Conservation (phyloP, 2,797 vertebrate species). For the Sandelia bainsii region DNA sequence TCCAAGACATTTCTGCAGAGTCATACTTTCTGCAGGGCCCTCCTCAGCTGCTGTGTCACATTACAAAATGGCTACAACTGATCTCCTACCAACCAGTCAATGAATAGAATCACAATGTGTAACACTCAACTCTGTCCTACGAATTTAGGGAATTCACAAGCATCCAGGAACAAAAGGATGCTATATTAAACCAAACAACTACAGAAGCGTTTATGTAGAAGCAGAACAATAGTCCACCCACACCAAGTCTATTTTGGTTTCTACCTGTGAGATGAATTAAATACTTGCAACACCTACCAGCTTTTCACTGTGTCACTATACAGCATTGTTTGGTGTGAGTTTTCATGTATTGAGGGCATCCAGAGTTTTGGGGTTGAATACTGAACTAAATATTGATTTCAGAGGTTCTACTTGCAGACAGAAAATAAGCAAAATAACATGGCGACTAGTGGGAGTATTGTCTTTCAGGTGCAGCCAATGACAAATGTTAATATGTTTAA, state of each 20-base stretch:
- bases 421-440: constrained; percentile 21
- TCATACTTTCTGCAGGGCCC: constrained; percentile 67
- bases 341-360: constrained; percentile 39
- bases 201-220: constrained; percentile 52
- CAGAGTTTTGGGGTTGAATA: constrained; percentile 36
- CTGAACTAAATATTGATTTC: constrained; percentile 42
- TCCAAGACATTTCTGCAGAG: constrained; percentile 72
- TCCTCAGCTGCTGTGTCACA: constrained; percentile 61
- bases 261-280: constrained; percentile 59
- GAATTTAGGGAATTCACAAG: constrained; percentile 26
- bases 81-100: constrained; percentile 44
- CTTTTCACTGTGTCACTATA: constrained; percentile 23
- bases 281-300: constrained; percentile 20
- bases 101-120: constrained; percentile 15
- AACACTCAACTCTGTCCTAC: neutral
- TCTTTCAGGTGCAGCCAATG: constrained; percentile 22
- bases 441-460: constrained; percentile 1
- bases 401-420: constrained; percentile 10
- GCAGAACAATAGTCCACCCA: constrained; percentile 56
- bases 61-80: constrained; percentile 58
- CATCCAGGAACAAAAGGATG: constrained; percentile 14
- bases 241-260: constrained; percentile 62
- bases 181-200: constrained; percentile 50
- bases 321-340: constrained; percentile 21
- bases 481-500: constrained; percentile 18